These are phyloP conservation scores for Anaspis maculata DNA, from an alignment of 2,888 invertebrate genomes.

Conservation along the genomic window DNA sequence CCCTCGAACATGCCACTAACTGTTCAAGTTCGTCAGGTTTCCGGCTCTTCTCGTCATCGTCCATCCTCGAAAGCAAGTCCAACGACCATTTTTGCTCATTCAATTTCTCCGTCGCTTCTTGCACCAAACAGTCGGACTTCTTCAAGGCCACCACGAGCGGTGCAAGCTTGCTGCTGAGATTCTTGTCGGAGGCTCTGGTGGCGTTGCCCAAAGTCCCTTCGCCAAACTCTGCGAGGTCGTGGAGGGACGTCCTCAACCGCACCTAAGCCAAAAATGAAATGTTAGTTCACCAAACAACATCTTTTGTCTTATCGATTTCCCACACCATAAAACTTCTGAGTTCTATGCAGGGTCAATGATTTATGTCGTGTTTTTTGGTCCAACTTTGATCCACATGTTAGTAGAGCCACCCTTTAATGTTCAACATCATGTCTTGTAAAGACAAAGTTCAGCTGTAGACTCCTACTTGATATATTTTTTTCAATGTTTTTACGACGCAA, in stretches of 20 bases:
- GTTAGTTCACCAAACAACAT: no score
- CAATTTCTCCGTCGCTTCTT: constrained; percentile 65
- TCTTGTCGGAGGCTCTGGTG: constrained; percentile 71
- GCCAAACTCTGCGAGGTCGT: constrained; percentile 82
- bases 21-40: constrained; percentile 81
- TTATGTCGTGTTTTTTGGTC: no score
- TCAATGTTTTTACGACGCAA: no score
- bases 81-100: constrained; percentile 74
- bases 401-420: no score
- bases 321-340: no score
- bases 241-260: constrained; percentile 68
- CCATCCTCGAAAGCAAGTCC: constrained; percentile 45
- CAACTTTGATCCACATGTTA: no score
- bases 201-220: constrained; percentile 85
- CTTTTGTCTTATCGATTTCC: no score
- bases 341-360: no score
- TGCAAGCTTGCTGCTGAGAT: constrained; percentile 58
- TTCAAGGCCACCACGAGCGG: constrained; percentile 72
- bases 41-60: constrained; percentile 42
- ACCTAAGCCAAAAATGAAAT: no score
- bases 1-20: constrained; percentile 77
- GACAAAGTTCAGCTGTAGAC: no score
- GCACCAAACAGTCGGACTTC: constrained; percentile 71
- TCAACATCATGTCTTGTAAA: no score
- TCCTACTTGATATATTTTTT: no score